Conservation (phyloP, 2,113 vertebrate genomes). For the Lepus timidus region DNA sequence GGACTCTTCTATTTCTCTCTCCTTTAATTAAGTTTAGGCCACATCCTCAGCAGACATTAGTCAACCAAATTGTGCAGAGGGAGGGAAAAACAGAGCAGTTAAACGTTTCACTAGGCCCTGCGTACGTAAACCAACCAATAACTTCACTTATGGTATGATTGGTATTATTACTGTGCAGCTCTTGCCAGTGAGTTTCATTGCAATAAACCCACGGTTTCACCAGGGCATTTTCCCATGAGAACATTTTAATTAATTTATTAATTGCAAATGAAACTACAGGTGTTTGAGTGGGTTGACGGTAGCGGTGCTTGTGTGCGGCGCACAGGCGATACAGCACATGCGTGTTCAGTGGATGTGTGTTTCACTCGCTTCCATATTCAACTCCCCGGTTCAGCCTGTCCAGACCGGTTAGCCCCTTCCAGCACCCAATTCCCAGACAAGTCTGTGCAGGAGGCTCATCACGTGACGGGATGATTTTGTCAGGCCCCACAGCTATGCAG, state of each 20-base stretch:
- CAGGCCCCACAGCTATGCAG: not conserved
- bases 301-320: not conserved
- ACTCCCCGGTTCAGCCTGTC: slow-evolving; percentile 65
- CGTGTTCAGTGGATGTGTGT: not conserved
- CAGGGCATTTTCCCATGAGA: slow-evolving; percentile 81
- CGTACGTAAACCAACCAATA: not conserved
- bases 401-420: slow-evolving; percentile 41
- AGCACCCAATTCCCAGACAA: slow-evolving; percentile 59
- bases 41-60: slow-evolving; percentile 43
- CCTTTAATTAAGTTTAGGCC: slow-evolving; percentile 18
- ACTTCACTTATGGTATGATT: slow-evolving; percentile 22
- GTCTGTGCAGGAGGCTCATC: slow-evolving; percentile 45
- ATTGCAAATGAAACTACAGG: slow-evolving; percentile 78
- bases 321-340: not conserved
- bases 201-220: slow-evolving; percentile 70
- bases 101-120: not conserved
- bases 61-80: not conserved
- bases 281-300: slow-evolving; percentile 68
- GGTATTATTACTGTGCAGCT: slow-evolving; percentile 16
- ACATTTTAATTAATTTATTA: slow-evolving; percentile 82
- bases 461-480: not conserved
- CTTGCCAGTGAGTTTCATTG: slow-evolving; percentile 71
- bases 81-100: not conserved
- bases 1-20: not conserved
- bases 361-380: slow-evolving; percentile 65